These are phyloP conservation scores for Megaceryle torquata DNA, from an alignment of 2,113 vertebrate species.

Conservation along the genomic window DNA sequence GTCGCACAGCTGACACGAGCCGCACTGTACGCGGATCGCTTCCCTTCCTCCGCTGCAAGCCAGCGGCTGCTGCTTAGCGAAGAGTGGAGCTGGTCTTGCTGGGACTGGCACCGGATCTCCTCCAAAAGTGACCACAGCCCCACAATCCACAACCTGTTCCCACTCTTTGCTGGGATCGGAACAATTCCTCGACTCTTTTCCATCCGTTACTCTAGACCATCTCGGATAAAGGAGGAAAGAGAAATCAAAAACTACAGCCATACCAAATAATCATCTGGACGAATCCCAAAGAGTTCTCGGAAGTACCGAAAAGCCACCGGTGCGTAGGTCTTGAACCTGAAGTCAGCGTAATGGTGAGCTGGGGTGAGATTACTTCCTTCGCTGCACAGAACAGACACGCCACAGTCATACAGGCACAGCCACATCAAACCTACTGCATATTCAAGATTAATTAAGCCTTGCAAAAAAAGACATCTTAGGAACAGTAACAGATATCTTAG, in stretches of 20 bases:
- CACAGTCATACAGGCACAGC: neutral
- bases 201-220: neutral
- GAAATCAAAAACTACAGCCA: conserved; percentile 13
- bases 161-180: neutral
- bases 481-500: neutral
- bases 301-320: conserved; percentile 99
- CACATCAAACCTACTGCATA: neutral
- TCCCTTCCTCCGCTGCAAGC: neutral
- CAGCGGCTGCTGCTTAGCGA: neutral
- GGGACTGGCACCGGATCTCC: neutral
- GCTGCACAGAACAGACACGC: conserved; percentile 65
- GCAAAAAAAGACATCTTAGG: neutral
- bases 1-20: neutral
- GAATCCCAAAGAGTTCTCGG: conserved; percentile 97
- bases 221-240: neutral
- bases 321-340: conserved; percentile 98
- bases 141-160: neutral
- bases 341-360: conserved; percentile 96
- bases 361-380: conserved; percentile 98
- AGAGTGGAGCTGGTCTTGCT: neutral
- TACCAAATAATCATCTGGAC: conserved; percentile 98
- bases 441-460: neutral
- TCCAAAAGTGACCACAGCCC: neutral
- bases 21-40: neutral
- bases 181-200: neutral